A percentile compares a stretch with the other conserved stretches of the same genome.
These are phyloP conservation scores for Capromys pilorides DNA, from an alignment of 2,797 vertebrate species.

Conservation along the genomic window DNA sequence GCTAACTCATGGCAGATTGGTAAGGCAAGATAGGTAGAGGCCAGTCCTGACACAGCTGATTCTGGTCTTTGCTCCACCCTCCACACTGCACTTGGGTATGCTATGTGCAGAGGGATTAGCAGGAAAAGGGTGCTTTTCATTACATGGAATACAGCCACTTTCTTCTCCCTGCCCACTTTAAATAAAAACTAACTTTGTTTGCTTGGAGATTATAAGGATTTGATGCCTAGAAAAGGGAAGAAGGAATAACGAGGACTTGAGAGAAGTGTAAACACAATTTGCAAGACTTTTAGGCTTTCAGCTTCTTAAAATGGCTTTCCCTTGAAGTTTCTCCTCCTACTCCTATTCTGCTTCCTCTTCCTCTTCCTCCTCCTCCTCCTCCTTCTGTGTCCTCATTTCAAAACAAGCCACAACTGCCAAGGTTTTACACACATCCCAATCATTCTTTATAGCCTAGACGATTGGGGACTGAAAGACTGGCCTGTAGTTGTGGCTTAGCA, in stretches of 20 bases:
- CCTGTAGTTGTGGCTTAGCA: background rate
- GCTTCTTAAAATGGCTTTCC: slow-evolving; percentile 3
- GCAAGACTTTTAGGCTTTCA: background rate
- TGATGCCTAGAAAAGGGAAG: slow-evolving; percentile 16
- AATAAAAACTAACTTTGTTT: slow-evolving; percentile 45
- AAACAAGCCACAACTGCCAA: background rate
- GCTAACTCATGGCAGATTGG: background rate
- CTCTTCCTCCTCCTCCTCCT: background rate
- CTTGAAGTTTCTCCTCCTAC: background rate
- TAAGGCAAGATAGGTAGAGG: background rate
- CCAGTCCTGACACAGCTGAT: background rate
- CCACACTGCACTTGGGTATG: background rate
- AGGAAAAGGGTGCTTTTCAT: background rate
- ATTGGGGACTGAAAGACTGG: background rate
- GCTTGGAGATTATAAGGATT: slow-evolving; percentile 37
- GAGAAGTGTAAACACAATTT: background rate
- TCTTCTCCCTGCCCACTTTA: background rate
- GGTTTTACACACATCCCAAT: background rate
- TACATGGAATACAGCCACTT: background rate
- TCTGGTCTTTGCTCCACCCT: background rate
- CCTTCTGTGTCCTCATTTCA: background rate
- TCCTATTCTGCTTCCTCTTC: background rate
- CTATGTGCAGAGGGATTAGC: background rate
- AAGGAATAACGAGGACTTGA: background rate
- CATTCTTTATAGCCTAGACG: background rate